A percentile compares a stretch with the other conserved stretches of the same genome.
These are phyloP conservation scores for Matsumyia berberina DNA, from an alignment of 2,888 invertebrate species.

Conservation along the genomic window DNA sequence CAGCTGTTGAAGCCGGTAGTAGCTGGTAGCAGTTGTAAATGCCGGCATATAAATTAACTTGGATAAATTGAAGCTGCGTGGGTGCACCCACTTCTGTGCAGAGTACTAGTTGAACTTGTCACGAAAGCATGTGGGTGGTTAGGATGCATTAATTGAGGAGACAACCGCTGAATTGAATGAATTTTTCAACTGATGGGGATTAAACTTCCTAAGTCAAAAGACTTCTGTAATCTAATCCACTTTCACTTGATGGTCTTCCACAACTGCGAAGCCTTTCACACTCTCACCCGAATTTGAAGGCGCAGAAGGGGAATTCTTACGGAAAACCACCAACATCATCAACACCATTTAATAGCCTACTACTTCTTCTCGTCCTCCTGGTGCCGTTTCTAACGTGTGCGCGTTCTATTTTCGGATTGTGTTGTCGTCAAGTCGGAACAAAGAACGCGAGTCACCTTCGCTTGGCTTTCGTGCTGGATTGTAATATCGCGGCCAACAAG, in stretches of 20 bases:
- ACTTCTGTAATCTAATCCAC: background rate
- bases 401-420: conserved; percentile 18
- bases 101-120: conserved; percentile 1
- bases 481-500: conserved; percentile 36
- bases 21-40: conserved; percentile 5
- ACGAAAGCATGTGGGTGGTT: conserved; percentile 2
- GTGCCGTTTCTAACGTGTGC: background rate
- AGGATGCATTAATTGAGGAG: conserved; percentile 16
- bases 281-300: background rate
- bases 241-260: conserved; percentile 18
- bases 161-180: background rate
- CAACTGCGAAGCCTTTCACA: background rate
- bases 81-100: background rate
- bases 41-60: conserved; percentile 12
- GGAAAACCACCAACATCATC: conserved; percentile 3
- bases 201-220: background rate
- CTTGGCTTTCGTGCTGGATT: conserved; percentile 20
- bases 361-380: background rate
- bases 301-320: background rate
- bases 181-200: background rate
- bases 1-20: conserved; percentile 2
- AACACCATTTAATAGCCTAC: conserved; percentile 3
- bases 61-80: background rate
- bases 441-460: conserved; percentile 36
- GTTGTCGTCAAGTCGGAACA: conserved; percentile 19